Evolutionary conservation across 2,797 vertebrate species (phyloP).

Genomic region (Aeoliscus strigatus): DNA sequence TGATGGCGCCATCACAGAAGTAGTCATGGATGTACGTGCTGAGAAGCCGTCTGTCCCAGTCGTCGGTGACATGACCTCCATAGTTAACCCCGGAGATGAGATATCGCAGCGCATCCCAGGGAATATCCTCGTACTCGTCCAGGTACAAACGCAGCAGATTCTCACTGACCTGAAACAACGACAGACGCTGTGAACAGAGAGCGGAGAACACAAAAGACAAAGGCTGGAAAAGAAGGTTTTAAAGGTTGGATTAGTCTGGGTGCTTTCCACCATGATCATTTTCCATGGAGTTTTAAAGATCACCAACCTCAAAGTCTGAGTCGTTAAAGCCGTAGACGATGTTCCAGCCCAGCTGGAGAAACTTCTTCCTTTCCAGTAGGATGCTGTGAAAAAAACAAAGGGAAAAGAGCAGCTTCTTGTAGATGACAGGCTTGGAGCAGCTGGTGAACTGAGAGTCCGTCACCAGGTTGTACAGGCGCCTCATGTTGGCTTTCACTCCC

Average conservation of each 20-base stretch:
- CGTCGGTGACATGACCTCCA: constrained; percentile 86
- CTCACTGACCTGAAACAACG: constrained; percentile 78
- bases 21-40: constrained; percentile 86
- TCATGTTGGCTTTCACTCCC: constrained; percentile 91
- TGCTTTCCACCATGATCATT: no score
- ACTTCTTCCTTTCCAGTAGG: constrained; percentile 85
- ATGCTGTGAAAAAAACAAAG: constrained; percentile 90
- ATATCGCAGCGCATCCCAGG: constrained; percentile 87
- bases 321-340: constrained; percentile 85
- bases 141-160: constrained; percentile 83
- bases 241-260: no score
- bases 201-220: no score
- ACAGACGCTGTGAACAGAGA: no score
- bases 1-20: constrained; percentile 78
- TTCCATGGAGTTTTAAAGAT: no score
- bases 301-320: constrained; percentile 79
- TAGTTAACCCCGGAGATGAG: constrained; percentile 85
- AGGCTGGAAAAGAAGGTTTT: no score
- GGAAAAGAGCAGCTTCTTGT: constrained; percentile 84
- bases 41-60: constrained; percentile 86
- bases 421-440: constrained; percentile 72
- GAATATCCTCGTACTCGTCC: constrained; percentile 84
- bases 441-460: constrained; percentile 78
- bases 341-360: constrained; percentile 89
- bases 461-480: constrained; percentile 82